Evolutionary conservation across 2,888 invertebrate species (phyloP), one percentile per base, ranked within the genome.

Genomic region (Drosophila anomalipes): DNA sequence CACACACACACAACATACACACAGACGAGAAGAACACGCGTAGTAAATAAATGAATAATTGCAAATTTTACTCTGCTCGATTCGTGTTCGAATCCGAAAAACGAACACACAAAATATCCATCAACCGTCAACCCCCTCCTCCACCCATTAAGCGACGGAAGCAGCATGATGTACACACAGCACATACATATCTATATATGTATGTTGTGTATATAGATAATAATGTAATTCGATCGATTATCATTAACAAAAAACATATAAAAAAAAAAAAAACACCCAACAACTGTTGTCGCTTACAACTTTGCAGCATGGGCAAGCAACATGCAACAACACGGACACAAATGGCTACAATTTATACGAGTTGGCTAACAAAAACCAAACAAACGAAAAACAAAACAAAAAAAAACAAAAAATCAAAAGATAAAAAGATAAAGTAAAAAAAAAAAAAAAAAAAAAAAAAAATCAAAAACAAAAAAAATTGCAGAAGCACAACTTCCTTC

Each of bases 281-380:
- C 30, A 64, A 51, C 54, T 57, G 49, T 51, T 69, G 59, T 33
- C 39, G 33, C 16, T 49, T 16, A 1, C 51, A 60, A 22, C 68
- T 35, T 14, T 14, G 33, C 33, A 35, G 14, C 51, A 60, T 51
- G 62, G 56, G 41, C 51, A 74, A 35, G 58, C 30, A 74, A 58
- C 33, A 47, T 26, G 16, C 26, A 78, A 67, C 53, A 60, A 67
- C 53, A 63, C 44, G 62, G 51, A 77, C 63, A 68, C 54, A 78
- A 79, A 78, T 69, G 79, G 68, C 78, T 71, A 81, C 64, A 71
- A 81, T 63, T 81, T 26, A 81, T 59, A 22, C 22, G 44, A 75
- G 58, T 62, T 74, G 57, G 41, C 56, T 28, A 64, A 53, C 44
- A 70, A 69, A 51, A 65, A n/a, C 16, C 47, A 49, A 59, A 30